phyloP scores from a whole-genome alignment of 2,888 invertebrate genomes.

The Deilephila elpenor region DNA sequence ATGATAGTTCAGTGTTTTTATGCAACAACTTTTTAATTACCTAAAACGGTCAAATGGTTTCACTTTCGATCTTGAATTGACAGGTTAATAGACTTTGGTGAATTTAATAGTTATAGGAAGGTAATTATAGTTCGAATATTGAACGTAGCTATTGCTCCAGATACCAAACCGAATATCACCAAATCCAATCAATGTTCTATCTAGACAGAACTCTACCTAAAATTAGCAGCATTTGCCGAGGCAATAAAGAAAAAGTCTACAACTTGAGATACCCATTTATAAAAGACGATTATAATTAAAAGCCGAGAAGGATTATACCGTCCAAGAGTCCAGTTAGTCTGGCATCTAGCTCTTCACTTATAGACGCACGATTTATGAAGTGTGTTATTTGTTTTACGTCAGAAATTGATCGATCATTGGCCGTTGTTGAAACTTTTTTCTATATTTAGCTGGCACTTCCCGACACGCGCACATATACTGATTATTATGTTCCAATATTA shows the following conservation, averaged over 20 bases:
- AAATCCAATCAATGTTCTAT: too few relatives aligned
- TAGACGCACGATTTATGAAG: constrained; percentile 66
- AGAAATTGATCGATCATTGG: constrained; percentile 78
- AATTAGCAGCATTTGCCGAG: too few relatives aligned
- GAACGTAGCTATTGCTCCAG: too few relatives aligned
- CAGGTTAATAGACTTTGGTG: not conserved
- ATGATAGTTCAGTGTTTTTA: not conserved
- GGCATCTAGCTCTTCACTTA: constrained; percentile 59
- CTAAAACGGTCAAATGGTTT: not conserved
- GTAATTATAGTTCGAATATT: too few relatives aligned
- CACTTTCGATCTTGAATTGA: constrained; percentile 10
- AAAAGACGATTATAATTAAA: too few relatives aligned
- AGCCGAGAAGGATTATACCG: not conserved
- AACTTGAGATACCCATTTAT: too few relatives aligned
- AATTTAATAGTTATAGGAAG: not conserved
- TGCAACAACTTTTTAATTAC: not conserved
- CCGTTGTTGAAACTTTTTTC: constrained; percentile 61
- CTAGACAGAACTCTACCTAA: too few relatives aligned
- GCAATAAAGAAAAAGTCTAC: too few relatives aligned
- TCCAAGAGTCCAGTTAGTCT: constrained; percentile 42
- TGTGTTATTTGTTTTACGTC: constrained; percentile 80
- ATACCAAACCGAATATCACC: too few relatives aligned
- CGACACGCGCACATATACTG: constrained; percentile 46
- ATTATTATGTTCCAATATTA: constrained; percentile 22
- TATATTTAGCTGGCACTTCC: constrained; percentile 56